Evolutionary conservation across 2,888 invertebrate genomes (phyloP).

Genomic region (Horisme vitalbata): DNA sequence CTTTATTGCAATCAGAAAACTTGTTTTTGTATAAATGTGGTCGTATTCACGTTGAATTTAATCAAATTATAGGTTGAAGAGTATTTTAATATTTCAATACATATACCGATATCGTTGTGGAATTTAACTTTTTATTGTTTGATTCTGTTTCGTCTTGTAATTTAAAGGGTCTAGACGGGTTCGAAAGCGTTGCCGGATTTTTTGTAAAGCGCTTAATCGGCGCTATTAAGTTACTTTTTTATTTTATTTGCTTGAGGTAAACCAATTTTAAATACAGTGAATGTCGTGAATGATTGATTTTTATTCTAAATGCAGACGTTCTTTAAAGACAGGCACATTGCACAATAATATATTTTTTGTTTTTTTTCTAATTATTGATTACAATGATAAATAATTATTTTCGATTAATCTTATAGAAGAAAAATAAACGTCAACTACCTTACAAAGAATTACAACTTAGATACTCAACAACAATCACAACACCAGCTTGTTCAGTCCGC

Average conservation of each 20-base stretch:
- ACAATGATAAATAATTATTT: too few relatives aligned
- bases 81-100: conserved; percentile 82
- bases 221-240: conserved; percentile 27
- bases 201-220: conserved; percentile 28
- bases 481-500: too few relatives aligned
- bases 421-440: too few relatives aligned
- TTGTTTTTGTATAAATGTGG: conserved; percentile 2
- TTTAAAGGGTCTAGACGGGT: conserved; percentile 74
- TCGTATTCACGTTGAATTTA: conserved; percentile 68
- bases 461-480: too few relatives aligned
- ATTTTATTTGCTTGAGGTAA: conserved; percentile 23
- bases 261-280: conserved; percentile 20
- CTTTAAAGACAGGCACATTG: too few relatives aligned
- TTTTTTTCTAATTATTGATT: too few relatives aligned
- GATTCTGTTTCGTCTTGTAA: conserved; percentile 70
- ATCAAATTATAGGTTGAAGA: conserved; percentile 81
- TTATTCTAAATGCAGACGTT: too few relatives aligned
- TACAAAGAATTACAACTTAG: too few relatives aligned
- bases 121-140: conserved; percentile 78
- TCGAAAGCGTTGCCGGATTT: conserved; percentile 46
- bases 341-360: too few relatives aligned
- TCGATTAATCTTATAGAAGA: too few relatives aligned
- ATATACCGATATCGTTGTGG: conserved; percentile 75
- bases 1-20: neutral
- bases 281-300: conserved; percentile 18